Evolutionary conservation across 2,113 vertebrate species (phyloP).

Genomic region (Ellobius talpinus): DNA sequence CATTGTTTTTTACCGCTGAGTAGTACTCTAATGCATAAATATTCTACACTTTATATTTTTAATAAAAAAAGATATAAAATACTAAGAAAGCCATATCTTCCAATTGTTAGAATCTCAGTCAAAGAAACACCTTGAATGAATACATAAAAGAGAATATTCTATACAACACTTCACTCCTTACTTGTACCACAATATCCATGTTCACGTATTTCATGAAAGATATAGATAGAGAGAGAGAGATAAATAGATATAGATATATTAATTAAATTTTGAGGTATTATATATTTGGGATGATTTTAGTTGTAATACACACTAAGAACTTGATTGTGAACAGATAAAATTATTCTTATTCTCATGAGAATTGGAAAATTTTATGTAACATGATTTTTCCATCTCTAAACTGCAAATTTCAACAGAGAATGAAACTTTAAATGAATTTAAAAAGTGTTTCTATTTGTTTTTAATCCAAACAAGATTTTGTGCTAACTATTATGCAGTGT

Average conservation of each 20-base stretch:
- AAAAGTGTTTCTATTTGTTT: background rate
- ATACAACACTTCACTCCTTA: background rate
- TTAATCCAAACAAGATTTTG: background rate
- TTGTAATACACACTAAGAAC: background rate
- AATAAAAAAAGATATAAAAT: background rate
- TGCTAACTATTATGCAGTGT: background rate
- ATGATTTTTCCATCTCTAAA: background rate
- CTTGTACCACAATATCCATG: background rate
- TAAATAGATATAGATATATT: background rate
- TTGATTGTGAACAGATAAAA: background rate
- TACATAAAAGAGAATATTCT: fast-evolving
- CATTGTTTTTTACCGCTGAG: no score
- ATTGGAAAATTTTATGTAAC: background rate
- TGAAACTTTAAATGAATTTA: background rate
- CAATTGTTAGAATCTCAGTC: background rate
- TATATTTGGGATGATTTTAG: background rate
- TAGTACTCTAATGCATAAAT: no score
- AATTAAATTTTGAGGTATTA: background rate
- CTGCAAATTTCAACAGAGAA: background rate
- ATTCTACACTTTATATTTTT: no score
- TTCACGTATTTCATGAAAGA: background rate
- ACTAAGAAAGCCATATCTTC: background rate
- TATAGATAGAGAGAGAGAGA: background rate
- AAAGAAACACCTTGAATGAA: background rate
- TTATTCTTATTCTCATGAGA: background rate